Conservation (phyloP, 2,888 invertebrate genomes). For the Elmis aenea region DNA sequence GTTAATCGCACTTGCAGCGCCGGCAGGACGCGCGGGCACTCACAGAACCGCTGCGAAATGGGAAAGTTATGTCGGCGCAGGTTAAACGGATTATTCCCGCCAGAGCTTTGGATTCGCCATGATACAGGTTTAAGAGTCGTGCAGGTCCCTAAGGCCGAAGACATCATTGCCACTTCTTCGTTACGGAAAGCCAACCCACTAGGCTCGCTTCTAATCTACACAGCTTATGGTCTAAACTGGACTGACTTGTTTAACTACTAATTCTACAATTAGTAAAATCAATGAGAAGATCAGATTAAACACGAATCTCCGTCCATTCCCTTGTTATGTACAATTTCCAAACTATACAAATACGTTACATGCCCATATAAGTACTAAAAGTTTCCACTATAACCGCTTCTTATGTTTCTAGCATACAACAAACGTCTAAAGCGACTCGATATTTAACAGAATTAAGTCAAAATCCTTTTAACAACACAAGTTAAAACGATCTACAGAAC, state of each 20-base stretch:
- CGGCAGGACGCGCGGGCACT: constrained; percentile 21
- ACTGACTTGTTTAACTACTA: constrained; percentile 11
- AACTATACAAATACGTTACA: no score
- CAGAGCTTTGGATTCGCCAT: constrained; percentile 24
- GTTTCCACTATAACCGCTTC: no score
- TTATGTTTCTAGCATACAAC: no score
- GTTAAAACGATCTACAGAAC: no score
- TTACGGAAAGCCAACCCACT: constrained; percentile 18
- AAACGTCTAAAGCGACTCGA: no score
- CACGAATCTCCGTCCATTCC: no score
- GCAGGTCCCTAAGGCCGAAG: constrained; percentile 21
- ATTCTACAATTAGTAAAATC: no score
- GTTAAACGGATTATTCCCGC: constrained; percentile 44
- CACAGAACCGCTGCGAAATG: constrained; percentile 38
- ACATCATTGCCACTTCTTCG: constrained; percentile 19
- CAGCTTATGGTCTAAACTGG: constrained; percentile 30
- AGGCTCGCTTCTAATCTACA: constrained; percentile 22
- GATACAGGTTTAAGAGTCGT: constrained; percentile 23
- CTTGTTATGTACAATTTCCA: no score
- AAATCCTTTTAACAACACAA: no score
- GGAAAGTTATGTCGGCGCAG: constrained; percentile 46
- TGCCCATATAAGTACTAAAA: no score
- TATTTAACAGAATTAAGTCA: no score
- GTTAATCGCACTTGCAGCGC: constrained; percentile 33
- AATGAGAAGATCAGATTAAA: no score